phyloP scores from a whole-genome alignment of 2,113 vertebrate genomes.

The Perca flavescens region DNA sequence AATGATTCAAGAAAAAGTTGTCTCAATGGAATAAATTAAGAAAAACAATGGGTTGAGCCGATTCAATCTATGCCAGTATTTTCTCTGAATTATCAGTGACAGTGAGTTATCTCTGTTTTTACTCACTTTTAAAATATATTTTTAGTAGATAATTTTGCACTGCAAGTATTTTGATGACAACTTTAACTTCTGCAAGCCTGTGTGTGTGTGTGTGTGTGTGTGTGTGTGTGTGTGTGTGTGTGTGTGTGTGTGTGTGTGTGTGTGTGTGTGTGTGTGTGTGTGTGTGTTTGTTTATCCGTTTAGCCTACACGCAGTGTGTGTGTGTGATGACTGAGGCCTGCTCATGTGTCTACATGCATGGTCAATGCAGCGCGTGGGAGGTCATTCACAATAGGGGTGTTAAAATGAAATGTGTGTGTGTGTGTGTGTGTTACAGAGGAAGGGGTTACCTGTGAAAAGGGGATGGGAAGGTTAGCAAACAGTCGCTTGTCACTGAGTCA shows the following conservation, averaged over 20 bases:
- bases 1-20: too few species aligned
- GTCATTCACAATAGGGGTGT: slow-evolving; percentile 56
- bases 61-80: too few species aligned
- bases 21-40: too few species aligned
- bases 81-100: too few species aligned
- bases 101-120: too few species aligned
- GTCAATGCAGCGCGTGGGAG: slow-evolving; percentile 40
- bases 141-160: too few species aligned
- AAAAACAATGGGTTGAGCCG: too few species aligned
- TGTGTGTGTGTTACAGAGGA: background rate
- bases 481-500: slow-evolving; percentile 50
- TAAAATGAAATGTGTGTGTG: slow-evolving; percentile 47
- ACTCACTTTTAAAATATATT: too few species aligned
- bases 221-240: background rate
- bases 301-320: background rate
- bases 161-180: too few species aligned
- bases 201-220: slow-evolving; percentile 9
- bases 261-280: slow-evolving; percentile 6
- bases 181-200: background rate
- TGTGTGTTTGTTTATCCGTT: background rate
- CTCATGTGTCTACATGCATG: slow-evolving; percentile 56
- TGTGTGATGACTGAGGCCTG: slow-evolving; percentile 27
- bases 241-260: background rate
- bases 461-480: slow-evolving; percentile 50
- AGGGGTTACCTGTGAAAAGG: slow-evolving; percentile 33